Evolutionary conservation across 1,140 invertebrate genomes (phyloP).

Genomic region (Fopius arisanus): DNA sequence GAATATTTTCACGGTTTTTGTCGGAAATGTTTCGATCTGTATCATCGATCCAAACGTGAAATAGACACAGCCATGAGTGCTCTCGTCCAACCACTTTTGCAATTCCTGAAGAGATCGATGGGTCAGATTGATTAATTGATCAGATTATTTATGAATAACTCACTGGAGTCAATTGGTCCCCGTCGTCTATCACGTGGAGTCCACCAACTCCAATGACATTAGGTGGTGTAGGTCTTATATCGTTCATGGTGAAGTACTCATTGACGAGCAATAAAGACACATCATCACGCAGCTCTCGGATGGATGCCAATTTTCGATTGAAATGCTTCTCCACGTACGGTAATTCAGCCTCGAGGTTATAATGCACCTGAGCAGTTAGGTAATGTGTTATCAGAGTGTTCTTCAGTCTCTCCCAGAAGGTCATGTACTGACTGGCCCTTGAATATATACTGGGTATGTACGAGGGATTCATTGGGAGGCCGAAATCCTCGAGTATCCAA

Average conservation of each 20-base stretch:
- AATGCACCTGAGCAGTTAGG: conserved; percentile 20
- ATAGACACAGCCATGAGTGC: conserved; percentile 56
- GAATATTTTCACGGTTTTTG: conserved; percentile 51
- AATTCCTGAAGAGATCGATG: conserved; percentile 58
- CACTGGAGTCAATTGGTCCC: conserved; percentile 37
- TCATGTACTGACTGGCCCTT: conserved; percentile 68
- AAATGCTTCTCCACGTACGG: conserved; percentile 61
- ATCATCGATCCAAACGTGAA: conserved; percentile 62
- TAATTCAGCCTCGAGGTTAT: conserved; percentile 43
- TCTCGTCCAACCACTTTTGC: conserved; percentile 65
- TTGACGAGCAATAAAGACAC: conserved; percentile 67
- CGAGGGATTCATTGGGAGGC: conserved; percentile 68
- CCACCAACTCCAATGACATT: conserved; percentile 69
- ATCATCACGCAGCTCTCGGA: conserved; percentile 41
- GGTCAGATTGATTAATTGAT: background rate
- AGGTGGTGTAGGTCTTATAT: conserved; percentile 60
- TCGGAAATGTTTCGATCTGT: conserved; percentile 49
- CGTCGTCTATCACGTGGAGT: conserved; percentile 60
- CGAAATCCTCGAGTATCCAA: conserved; percentile 70
- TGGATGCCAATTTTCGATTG: conserved; percentile 56
- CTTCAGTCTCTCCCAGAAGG: conserved; percentile 66
- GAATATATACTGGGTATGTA: conserved; percentile 70
- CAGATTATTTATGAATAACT: too few species aligned
- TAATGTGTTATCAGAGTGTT: conserved; percentile 59
- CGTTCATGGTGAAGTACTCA: conserved; percentile 65